These are phyloP conservation scores for Solea solea DNA, from an alignment of 2,113 vertebrate genomes.

Conservation along the genomic window DNA sequence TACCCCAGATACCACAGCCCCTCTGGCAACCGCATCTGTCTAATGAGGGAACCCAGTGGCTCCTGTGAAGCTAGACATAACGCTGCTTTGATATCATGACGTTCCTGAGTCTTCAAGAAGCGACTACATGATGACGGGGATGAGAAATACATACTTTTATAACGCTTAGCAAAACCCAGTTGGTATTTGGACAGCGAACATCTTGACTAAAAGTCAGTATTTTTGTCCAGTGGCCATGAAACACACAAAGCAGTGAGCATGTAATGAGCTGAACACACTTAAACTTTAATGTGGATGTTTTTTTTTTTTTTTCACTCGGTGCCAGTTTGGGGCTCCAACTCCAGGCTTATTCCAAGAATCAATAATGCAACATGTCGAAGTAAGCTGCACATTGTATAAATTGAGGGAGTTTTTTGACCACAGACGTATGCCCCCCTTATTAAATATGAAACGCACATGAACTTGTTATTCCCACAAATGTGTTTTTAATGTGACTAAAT, in stretches of 20 bases:
- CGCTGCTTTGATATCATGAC: slow-evolving; percentile 39
- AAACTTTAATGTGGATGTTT: slow-evolving; percentile 33
- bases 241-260: not conserved
- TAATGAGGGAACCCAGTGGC: slow-evolving; percentile 57
- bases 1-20: slow-evolving; percentile 62
- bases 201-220: not conserved
- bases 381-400: too few species aligned
- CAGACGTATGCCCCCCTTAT: too few species aligned
- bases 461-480: too few species aligned
- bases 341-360: not conserved
- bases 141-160: not conserved
- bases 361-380: too few species aligned
- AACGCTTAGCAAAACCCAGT: not conserved
- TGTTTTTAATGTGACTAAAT: too few species aligned
- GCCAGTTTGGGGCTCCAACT: not conserved
- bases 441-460: too few species aligned
- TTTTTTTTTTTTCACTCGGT: not conserved
- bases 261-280: slow-evolving; percentile 11
- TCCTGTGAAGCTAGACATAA: slow-evolving; percentile 59
- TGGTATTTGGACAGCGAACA: not conserved
- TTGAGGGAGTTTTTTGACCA: too few species aligned
- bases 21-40: slow-evolving; percentile 68
- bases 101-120: slow-evolving; percentile 25
- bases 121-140: not conserved
- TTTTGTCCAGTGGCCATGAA: not conserved